phyloP scores from a whole-genome alignment of 2,888 invertebrate species.

The Chrysolina americana region DNA sequence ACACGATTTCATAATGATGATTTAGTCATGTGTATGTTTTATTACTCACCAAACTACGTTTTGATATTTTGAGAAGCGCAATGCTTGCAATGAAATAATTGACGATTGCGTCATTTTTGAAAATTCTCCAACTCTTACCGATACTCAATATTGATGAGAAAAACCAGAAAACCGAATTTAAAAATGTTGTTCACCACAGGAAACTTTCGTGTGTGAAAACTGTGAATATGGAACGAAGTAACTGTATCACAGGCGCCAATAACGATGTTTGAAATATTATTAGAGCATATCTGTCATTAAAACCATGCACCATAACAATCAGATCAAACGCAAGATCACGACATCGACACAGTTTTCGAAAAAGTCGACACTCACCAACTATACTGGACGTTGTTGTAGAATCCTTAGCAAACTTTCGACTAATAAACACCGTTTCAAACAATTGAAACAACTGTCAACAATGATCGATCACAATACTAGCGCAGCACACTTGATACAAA shows the following conservation, averaged over 20 bases:
- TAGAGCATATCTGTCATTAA: slow-evolving; percentile 61
- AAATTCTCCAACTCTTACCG: neutral
- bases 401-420: slow-evolving; percentile 31
- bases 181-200: too few relatives aligned
- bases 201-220: neutral
- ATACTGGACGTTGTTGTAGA: slow-evolving; percentile 44
- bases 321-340: slow-evolving; percentile 38
- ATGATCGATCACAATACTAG: slow-evolving; percentile 43
- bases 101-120: slow-evolving; percentile 52
- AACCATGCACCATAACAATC: slow-evolving; percentile 45
- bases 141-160: neutral
- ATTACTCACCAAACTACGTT: slow-evolving; percentile 35
- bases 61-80: slow-evolving; percentile 51
- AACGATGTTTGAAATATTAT: slow-evolving; percentile 54
- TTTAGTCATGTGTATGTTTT: slow-evolving; percentile 23
- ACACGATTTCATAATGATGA: slow-evolving; percentile 34
- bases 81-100: slow-evolving; percentile 54
- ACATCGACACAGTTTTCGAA: slow-evolving; percentile 33
- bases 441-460: slow-evolving; percentile 45
- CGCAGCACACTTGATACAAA: slow-evolving; percentile 39
- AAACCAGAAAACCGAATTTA: neutral
- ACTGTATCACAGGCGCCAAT: slow-evolving; percentile 57
- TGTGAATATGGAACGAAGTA: slow-evolving; percentile 52
- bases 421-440: slow-evolving; percentile 41
- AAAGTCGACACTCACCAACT: slow-evolving; percentile 52